Conservation (phyloP, 1,140 invertebrate genomes). For the Ooceraea biroi region DNA sequence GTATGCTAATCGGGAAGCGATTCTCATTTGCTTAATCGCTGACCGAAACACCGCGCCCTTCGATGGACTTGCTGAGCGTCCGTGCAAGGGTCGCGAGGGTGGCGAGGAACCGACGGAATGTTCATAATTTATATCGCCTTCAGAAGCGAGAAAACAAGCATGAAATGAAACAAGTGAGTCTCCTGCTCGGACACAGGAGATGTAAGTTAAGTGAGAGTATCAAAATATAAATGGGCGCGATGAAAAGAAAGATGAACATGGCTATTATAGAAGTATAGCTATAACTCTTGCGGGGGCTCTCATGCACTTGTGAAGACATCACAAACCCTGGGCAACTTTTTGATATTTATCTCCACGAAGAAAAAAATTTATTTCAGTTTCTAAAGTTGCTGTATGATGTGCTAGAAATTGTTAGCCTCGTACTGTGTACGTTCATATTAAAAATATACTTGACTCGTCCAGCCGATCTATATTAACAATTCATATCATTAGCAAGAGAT, state of each 20-base stretch:
- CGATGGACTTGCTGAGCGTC: not conserved
- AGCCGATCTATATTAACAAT: not conserved
- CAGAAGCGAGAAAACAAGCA: not conserved
- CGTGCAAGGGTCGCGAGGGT: not conserved
- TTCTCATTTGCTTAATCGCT: conserved; percentile 78
- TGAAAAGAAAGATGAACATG: not conserved
- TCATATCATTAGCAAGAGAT: no score
- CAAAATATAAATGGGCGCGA: not conserved
- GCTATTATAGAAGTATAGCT: not conserved
- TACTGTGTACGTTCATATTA: conserved; percentile 1
- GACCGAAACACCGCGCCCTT: conserved; percentile 47
- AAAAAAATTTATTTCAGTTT: not conserved
- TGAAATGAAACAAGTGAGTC: not conserved
- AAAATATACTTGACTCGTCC: not conserved
- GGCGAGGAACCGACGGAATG: conserved; percentile 8
- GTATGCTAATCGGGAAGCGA: conserved; percentile 78
- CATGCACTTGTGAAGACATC: no score
- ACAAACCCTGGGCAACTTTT: no score
- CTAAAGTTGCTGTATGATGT: not conserved
- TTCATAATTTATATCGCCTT: conserved; percentile 17
- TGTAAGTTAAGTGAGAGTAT: not conserved
- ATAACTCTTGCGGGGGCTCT: no score
- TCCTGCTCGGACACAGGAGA: not conserved
- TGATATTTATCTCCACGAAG: no score
- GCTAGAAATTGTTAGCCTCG: not conserved